Conservation (phyloP, 1,140 invertebrate species). For the Asbolus verrucosus region DNA sequence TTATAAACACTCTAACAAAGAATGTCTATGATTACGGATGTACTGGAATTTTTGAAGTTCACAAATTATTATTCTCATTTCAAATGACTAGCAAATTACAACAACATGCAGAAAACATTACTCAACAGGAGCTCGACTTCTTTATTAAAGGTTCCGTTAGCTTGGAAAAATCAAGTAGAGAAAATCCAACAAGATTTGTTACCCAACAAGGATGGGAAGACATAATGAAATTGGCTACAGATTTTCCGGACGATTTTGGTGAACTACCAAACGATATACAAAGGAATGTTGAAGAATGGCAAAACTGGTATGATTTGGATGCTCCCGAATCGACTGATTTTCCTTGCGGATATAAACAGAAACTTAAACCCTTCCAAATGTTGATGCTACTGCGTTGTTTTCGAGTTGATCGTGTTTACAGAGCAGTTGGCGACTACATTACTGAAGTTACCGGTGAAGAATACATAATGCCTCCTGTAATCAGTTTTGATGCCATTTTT, state of each 20-base stretch:
- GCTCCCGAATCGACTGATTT: constrained; percentile 77
- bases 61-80: constrained; percentile 91
- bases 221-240: constrained; percentile 75
- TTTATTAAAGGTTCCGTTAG: constrained; percentile 86
- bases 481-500: constrained; percentile 84
- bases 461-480: constrained; percentile 85
- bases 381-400: constrained; percentile 89
- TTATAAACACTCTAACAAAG: constrained; percentile 85
- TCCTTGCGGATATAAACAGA: constrained; percentile 77
- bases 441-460: constrained; percentile 84
- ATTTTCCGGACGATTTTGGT: constrained; percentile 77
- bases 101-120: constrained; percentile 73
- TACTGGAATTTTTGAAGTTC: constrained; percentile 90
- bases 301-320: constrained; percentile 86
- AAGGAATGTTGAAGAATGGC: constrained; percentile 74
- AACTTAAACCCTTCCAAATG: constrained; percentile 76
- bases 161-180: constrained; percentile 77
- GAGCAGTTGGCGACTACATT: constrained; percentile 83
- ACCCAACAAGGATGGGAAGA: constrained; percentile 81
- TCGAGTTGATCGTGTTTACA: constrained; percentile 86
- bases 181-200: constrained; percentile 81
- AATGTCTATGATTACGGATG: constrained; percentile 92
- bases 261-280: constrained; percentile 76
- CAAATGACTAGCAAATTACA: constrained; percentile 89
- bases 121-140: constrained; percentile 84